These are phyloP conservation scores for Leptinotarsa peninsularis DNA, from an alignment of 2,888 invertebrate species.

Conservation along the genomic window DNA sequence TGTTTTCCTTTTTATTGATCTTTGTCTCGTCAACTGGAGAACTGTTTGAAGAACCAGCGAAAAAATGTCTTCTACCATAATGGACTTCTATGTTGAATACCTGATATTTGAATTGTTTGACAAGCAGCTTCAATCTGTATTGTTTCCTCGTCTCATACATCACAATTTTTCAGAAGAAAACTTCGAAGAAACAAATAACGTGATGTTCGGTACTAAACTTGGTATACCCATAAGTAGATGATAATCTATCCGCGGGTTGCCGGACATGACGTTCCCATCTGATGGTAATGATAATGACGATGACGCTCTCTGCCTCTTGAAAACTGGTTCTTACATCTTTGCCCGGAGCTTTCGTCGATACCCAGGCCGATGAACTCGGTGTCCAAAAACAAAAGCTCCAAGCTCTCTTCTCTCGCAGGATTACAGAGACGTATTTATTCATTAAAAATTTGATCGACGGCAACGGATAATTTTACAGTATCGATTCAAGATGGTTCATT, in stretches of 20 bases:
- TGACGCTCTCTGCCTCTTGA: slow-evolving; percentile 57
- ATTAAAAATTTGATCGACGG: slow-evolving; percentile 5
- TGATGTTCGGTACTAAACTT: neutral
- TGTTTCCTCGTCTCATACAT: neutral
- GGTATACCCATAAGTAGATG: slow-evolving; percentile 40
- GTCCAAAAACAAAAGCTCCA: slow-evolving; percentile 51
- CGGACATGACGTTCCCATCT: slow-evolving; percentile 55
- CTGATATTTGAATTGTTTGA: neutral
- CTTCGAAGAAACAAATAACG: neutral
- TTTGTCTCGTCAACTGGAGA: too few species aligned
- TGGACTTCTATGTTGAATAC: neutral
- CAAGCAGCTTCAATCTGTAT: neutral
- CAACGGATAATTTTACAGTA: slow-evolving; percentile 5
- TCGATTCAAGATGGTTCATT: neutral
- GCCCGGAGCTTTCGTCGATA: slow-evolving; percentile 57
- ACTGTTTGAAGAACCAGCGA: neutral
- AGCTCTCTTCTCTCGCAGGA: slow-evolving; percentile 20
- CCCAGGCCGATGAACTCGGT: slow-evolving; percentile 55
- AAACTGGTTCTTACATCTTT: slow-evolving; percentile 60
- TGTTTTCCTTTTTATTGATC: too few species aligned
- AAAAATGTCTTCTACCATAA: neutral
- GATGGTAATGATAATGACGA: slow-evolving; percentile 46
- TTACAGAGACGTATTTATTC: slow-evolving; percentile 6
- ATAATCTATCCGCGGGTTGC: slow-evolving; percentile 51
- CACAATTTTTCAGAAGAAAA: neutral